phyloP scores from a whole-genome alignment of 2,797 vertebrate genomes.

The Megaceryle alcyon region DNA sequence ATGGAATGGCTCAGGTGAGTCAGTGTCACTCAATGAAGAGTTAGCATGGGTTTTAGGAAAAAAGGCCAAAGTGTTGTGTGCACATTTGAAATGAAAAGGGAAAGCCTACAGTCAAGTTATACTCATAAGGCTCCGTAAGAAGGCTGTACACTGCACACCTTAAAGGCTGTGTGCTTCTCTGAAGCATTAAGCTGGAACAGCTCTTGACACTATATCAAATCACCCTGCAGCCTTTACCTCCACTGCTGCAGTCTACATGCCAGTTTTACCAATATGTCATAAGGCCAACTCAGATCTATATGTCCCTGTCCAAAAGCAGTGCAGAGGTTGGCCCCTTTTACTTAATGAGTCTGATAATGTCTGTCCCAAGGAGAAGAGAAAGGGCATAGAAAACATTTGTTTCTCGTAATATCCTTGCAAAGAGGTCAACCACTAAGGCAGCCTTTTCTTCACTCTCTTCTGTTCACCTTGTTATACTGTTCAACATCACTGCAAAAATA shows the following conservation, averaged over 20 bases:
- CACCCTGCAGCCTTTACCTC: not conserved
- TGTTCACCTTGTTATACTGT: not conserved
- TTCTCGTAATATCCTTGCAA: not conserved
- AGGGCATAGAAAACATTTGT: not conserved
- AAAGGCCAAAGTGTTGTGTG: not conserved
- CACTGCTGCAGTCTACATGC: not conserved
- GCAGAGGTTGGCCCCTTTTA: not conserved
- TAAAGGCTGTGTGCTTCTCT: not conserved
- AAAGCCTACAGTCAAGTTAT: not conserved
- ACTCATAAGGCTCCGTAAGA: not conserved
- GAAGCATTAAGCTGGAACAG: not conserved
- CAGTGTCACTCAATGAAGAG: not conserved
- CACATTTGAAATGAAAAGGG: not conserved
- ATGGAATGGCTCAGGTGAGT: not conserved
- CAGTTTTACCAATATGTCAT: not conserved
- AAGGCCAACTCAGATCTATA: not conserved
- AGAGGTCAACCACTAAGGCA: not conserved
- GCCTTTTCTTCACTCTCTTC: not conserved
- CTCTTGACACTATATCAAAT: not conserved
- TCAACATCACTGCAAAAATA: not conserved
- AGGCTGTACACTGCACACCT: not conserved
- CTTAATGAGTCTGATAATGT: conserved; percentile 8
- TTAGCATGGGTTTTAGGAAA: not conserved
- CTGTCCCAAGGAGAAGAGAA: conserved; percentile 39
- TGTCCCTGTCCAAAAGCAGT: not conserved